Evolutionary conservation across 2,113 vertebrate species (phyloP), one percentile per base, ranked within the genome.

Genomic region (Chionodraco myersi): DNA sequence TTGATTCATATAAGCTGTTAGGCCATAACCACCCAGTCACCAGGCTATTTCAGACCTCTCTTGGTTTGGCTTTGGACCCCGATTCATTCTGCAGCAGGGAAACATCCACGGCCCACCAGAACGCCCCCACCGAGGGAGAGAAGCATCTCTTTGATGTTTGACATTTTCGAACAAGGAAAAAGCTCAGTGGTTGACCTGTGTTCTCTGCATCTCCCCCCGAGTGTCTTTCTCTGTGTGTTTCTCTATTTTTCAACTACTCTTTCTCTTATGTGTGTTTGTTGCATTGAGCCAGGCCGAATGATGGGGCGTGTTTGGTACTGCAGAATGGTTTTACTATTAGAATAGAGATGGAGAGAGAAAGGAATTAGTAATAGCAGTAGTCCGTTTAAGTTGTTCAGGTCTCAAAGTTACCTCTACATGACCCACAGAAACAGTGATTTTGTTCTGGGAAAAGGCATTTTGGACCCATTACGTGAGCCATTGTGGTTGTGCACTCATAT

Each of bases 151-250:
- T 87, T 86, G 72, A 92, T 78, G 84, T 75, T 41, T 87, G 87
- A 92, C 86, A 88, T 92, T 89, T 92, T 79, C 80, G 83, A 91
- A 92, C 75, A 88, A 82, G 85, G 63, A 90, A 91, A 91, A 89
- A 87, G 76, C 84, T 90, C 77, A 41, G 65, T 81, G 59, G 59
- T 92, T 92, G 89, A 92, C 91, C 90, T 82, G 75, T 84, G 86
- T 77, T 85, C 75, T 72, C 16, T 14, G 47, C 66, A 68, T 53
- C 76, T 21, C 56, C 49, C 44, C 59, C 16, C 57, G 30, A 58
- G 75, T 78, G 67, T 84, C 74, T 76, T 83, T 79, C 63, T 66
- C 49, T 63, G 13, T 54, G 14, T 54, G 57, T 69, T 44, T 79
- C 16, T 77, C 53, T 59, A 47, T 10, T 48, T 71, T 75, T 65